Percentiles rank a stretch among this genome's conserved stretches.
Conservation (phyloP, 2,797 vertebrate genomes). For the Girardinus metallicus region DNA sequence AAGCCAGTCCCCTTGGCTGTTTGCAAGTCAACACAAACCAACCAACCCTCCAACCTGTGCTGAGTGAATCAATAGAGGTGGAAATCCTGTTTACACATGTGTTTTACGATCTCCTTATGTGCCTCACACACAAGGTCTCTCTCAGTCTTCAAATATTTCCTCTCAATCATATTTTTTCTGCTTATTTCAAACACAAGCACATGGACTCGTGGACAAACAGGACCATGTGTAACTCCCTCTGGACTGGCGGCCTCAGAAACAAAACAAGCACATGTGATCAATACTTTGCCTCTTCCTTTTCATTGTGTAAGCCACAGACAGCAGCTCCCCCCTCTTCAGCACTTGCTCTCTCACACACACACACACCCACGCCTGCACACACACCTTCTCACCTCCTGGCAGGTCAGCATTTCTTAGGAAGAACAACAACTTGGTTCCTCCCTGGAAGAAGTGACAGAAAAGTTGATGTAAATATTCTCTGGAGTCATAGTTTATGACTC, state of each 20-base stretch:
- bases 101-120: slow-evolving; percentile 56
- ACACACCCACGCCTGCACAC: no score
- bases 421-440: slow-evolving; percentile 30
- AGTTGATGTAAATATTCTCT: slow-evolving; percentile 31
- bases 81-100: slow-evolving; percentile 65
- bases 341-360: neutral
- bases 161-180: neutral
- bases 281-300: slow-evolving; percentile 40
- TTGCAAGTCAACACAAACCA: slow-evolving; percentile 71
- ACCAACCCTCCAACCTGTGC: slow-evolving; percentile 56
- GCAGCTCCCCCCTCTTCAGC: slow-evolving; percentile 9
- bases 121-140: slow-evolving; percentile 30
- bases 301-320: slow-evolving; percentile 11
- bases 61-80: slow-evolving; percentile 66
- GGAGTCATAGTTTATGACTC: slow-evolving; percentile 2
- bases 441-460: slow-evolving; percentile 13
- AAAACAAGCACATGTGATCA: slow-evolving; percentile 47
- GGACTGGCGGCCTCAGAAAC: slow-evolving; percentile 43
- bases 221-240: slow-evolving; percentile 42
- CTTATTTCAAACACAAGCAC: slow-evolving; percentile 23
- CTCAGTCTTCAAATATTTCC: slow-evolving; percentile 27
- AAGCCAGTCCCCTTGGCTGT: slow-evolving; percentile 58
- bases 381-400: slow-evolving; percentile 6
- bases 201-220: slow-evolving; percentile 55
- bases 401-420: slow-evolving; percentile 25